Evolutionary conservation across 2,113 vertebrate genomes (phyloP).

Genomic region (Pampusana beccarii): DNA sequence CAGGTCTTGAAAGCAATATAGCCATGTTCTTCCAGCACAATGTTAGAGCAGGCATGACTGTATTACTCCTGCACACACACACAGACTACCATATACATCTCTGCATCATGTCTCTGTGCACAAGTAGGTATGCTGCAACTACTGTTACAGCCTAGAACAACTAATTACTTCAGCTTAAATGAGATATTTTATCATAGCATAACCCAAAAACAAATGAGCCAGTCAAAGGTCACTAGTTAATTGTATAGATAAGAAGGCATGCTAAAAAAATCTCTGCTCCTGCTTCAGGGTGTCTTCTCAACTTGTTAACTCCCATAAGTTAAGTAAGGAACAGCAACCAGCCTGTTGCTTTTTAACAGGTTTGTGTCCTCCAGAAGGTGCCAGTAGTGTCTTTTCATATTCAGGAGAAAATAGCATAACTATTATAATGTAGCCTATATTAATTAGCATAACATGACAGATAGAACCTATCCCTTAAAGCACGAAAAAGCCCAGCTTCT

Average conservation of each 20-base stretch:
- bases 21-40: background rate
- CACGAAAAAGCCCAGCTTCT: background rate
- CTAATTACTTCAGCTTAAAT: background rate
- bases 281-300: background rate
- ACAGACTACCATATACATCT: background rate
- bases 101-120: background rate
- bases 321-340: background rate
- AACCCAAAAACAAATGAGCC: background rate
- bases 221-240: background rate
- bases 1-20: background rate
- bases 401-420: background rate
- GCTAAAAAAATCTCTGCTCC: background rate
- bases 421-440: background rate
- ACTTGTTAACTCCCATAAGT: background rate
- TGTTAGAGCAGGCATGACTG: too few species aligned
- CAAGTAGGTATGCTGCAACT: background rate
- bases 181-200: background rate
- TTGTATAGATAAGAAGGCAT: background rate
- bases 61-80: rapidly evolving
- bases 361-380: background rate
- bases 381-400: background rate
- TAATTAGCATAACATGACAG: too few species aligned
- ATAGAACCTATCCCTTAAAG: background rate
- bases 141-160: background rate
- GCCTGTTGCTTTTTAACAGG: background rate